Evolutionary conservation across 2,888 invertebrate species (phyloP).

Genomic region (Empis livida): DNA sequence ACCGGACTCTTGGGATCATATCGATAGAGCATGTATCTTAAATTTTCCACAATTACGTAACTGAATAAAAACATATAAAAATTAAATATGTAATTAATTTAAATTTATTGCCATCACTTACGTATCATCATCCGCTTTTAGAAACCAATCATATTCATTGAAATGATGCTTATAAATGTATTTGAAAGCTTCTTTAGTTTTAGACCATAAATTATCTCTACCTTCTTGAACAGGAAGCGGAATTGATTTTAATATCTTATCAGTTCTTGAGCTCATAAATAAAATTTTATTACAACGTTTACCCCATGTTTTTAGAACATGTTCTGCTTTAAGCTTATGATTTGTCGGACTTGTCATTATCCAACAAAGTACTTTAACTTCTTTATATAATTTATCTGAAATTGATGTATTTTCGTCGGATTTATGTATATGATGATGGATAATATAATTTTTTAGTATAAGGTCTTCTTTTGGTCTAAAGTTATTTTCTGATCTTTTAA

Average conservation of each 20-base stretch:
- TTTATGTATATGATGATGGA: no score
- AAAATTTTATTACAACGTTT: conserved; percentile 68
- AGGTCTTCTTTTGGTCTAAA: no score
- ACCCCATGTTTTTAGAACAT: conserved; percentile 88
- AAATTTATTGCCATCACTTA: conserved; percentile 44
- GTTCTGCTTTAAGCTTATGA: conserved; percentile 69
- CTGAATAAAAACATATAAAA: conserved; percentile 36
- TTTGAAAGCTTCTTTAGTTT: conserved; percentile 84
- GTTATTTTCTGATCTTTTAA: no score
- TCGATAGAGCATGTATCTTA: conserved; percentile 70
- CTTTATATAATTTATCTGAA: conserved; percentile 52
- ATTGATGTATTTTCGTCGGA: no score
- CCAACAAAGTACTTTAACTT: conserved; percentile 81
- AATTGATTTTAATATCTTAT: conserved; percentile 59
- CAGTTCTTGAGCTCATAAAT: conserved; percentile 65
- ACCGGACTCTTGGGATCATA: conserved; percentile 57
- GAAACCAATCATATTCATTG: conserved; percentile 85
- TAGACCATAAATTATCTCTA: conserved; percentile 83
- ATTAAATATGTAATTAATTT: neutral
- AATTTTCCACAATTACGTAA: conserved; percentile 85
- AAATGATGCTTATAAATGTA: conserved; percentile 73
- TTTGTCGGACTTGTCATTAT: conserved; percentile 81
- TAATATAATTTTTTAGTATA: no score
- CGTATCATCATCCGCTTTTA: conserved; percentile 99
- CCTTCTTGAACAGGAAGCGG: conserved; percentile 72